Evolutionary conservation across 2,797 vertebrate species (phyloP), one percentile per base, ranked within the genome.

Genomic region (Sphenopsis melanotis): DNA sequence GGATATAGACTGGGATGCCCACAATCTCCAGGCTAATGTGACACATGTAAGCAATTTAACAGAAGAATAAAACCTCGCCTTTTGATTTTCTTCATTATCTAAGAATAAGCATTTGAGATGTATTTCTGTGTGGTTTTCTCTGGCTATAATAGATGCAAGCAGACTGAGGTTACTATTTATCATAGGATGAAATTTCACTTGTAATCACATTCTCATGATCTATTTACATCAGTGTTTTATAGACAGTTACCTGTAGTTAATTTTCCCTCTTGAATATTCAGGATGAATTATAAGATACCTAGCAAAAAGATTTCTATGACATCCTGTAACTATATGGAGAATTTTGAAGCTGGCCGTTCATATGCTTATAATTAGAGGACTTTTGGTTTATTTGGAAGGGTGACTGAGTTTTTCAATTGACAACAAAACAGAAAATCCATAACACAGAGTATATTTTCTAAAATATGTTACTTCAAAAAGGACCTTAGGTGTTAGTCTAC

Each of bases 221-320:
- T 89, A 72, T 97, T 97, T 97, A 93, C 65, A 63, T 90, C 94
- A 91, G 65, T 93, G 89, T 95, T 97, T 95, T 97, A 91, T 89
- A 96, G 27, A 56, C 39, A 96, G 88, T 92, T 96, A 94, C 82
- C 76, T 96, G 69, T 89, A 93, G 89, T 96, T 97, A 96, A 94
- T 97, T 97, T 97, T 96, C 34, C 61, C 90, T 95, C 94, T 92
- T 96, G 91, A 94, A 95, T 96, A 96, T 97, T 97, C 83, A 96
- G 79, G 76, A 94, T 95, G 32, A 84, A 94, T 97, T 96, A 75
- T 80, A 95, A 96, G 80, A 96, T 90, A 94, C 23, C 70, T 88
- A 93, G 83, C 59, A 97, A 96, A 97, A 95, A 96, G 41, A 85
- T 96, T 96, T 93, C 76, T 84, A 70, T 85, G 39, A 77, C 57